A percentile compares a stretch with the other conserved stretches of the same genome.
Evolutionary conservation across 23 tunicate genomes (phyloP).

Genomic region (Styela clava): DNA sequence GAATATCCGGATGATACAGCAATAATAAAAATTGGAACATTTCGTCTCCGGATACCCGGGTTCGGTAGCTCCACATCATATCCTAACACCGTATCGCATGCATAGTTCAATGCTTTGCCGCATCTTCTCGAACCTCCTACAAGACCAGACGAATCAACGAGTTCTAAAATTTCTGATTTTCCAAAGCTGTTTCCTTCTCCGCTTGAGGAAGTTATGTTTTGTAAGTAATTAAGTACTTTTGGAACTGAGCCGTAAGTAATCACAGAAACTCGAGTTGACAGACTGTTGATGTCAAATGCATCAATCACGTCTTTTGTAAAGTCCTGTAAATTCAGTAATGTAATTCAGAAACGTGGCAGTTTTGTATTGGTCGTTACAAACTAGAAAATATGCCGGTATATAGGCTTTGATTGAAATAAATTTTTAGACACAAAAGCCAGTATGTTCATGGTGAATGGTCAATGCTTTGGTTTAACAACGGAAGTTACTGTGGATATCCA

Average conservation of each 20-base stretch:
- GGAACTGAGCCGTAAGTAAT: conserved; percentile 7
- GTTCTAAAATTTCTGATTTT: not conserved
- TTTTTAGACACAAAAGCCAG: too few relatives aligned
- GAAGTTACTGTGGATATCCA: too few relatives aligned
- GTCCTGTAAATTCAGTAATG: conserved; percentile 13
- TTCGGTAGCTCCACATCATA: not conserved
- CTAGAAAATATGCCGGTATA: too few relatives aligned
- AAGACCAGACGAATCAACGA: not conserved
- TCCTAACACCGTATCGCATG: conserved; percentile 22
- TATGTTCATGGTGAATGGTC: too few relatives aligned
- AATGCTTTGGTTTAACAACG: too few relatives aligned
- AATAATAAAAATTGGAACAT: not conserved
- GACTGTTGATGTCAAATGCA: conserved; percentile 17
- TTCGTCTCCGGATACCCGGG: not conserved
- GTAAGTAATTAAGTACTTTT: not conserved
- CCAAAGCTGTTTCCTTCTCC: conserved; percentile 6
- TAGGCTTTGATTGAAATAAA: too few relatives aligned
- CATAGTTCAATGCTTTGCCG: conserved; percentile 15
- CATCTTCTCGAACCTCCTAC: conserved; percentile 24
- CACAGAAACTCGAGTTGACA: conserved; percentile 13
- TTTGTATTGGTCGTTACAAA: too few relatives aligned
- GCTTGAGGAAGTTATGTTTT: not conserved
- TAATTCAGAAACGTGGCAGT: too few relatives aligned
- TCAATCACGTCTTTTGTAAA: not conserved
- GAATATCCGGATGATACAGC: conserved; percentile 14